Evolutionary conservation across 2,113 vertebrate species (phyloP).

Genomic region (Nyctereutes procyonoides): DNA sequence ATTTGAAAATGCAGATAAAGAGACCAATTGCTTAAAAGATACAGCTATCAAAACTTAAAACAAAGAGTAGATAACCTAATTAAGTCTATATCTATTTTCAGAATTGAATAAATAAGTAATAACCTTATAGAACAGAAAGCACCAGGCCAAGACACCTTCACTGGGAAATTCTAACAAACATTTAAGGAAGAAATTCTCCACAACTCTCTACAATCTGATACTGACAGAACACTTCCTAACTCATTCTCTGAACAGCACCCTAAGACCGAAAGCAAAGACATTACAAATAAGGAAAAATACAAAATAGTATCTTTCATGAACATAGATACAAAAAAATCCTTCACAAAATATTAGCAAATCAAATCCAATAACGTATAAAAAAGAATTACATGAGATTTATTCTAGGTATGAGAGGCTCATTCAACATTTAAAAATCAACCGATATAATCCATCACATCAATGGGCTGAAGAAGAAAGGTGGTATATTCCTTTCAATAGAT

Average conservation of each 20-base stretch:
- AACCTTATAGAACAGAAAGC: neutral
- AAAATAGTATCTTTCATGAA: neutral
- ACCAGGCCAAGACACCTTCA: neutral
- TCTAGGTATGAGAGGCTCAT: neutral
- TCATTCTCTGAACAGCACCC: neutral
- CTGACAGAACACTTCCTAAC: neutral
- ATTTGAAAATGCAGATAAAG: neutral
- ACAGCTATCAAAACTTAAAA: neutral
- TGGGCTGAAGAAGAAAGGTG: neutral
- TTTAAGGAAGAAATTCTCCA: slow-evolving; percentile 28
- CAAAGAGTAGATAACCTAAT: neutral
- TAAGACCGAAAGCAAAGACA: slow-evolving; percentile 28
- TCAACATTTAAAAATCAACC: neutral
- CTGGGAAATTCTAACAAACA: neutral
- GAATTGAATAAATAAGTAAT: neutral
- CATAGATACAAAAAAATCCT: neutral
- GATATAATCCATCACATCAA: neutral
- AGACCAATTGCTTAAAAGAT: neutral
- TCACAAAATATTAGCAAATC: neutral
- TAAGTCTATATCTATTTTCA: neutral
- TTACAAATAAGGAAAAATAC: neutral
- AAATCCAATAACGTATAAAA: neutral
- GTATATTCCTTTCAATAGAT: neutral
- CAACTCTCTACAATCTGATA: neutral
- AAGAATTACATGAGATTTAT: neutral